Evolutionary conservation across 1,140 invertebrate species (phyloP).

Genomic region (Drusus annulatus): DNA sequence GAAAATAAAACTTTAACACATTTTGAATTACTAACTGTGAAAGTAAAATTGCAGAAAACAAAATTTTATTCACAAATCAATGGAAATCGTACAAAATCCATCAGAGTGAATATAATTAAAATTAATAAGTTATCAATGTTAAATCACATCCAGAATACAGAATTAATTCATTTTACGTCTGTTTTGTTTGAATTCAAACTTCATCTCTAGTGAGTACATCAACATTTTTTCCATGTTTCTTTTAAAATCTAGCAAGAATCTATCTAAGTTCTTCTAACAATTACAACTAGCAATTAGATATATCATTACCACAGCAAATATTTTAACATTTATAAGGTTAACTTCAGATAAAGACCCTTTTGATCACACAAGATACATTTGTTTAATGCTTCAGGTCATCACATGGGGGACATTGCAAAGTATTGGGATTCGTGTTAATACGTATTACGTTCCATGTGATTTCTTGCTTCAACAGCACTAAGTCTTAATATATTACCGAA

Average conservation of each 20-base stretch:
- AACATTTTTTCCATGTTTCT: background rate
- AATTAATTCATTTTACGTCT: too few species aligned
- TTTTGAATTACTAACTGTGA: too few species aligned
- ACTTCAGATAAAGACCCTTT: background rate
- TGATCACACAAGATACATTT: background rate
- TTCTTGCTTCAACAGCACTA: background rate
- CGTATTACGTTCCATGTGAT: background rate
- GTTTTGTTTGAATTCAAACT: too few species aligned
- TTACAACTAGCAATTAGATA: conserved; percentile 3
- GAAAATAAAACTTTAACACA: too few species aligned
- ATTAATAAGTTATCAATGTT: too few species aligned
- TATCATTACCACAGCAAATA: conserved; percentile 23
- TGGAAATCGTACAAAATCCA: too few species aligned
- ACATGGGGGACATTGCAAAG: conserved; percentile 1
- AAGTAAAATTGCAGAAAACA: too few species aligned
- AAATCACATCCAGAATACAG: too few species aligned
- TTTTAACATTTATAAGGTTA: conserved; percentile 24
- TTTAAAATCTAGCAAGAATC: conserved; percentile 22
- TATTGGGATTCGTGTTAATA: background rate
- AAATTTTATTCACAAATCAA: too few species aligned
- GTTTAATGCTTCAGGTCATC: background rate
- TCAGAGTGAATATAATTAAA: too few species aligned
- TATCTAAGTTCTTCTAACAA: background rate
- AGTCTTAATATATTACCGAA: conserved; percentile 7
- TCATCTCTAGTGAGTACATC: background rate